A percentile compares a stretch with the other conserved stretches of the same genome.
Evolutionary conservation across 2,113 vertebrate genomes (phyloP).

Genomic region (Proterorhinus semilunaris): DNA sequence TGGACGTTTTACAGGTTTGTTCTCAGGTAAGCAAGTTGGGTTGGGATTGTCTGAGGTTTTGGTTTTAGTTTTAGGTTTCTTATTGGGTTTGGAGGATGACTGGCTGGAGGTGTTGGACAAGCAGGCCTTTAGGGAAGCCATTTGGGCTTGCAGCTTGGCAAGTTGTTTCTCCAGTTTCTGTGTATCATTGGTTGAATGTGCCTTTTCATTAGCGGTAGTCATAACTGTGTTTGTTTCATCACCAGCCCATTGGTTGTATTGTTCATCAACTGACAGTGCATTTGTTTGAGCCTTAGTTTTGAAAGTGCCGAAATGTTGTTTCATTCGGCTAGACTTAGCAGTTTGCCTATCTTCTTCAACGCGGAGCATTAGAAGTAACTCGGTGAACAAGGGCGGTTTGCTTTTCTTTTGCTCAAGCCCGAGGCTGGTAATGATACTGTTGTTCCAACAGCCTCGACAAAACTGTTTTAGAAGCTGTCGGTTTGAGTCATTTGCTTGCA

Average conservation of each 20-base stretch:
- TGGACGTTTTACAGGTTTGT: constrained; percentile 6
- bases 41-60: not conserved
- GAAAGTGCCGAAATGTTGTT: not conserved
- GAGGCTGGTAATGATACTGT: not conserved
- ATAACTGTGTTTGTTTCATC: not conserved
- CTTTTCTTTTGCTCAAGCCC: not conserved
- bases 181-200: not conserved
- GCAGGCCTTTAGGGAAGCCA: not conserved
- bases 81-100: not conserved
- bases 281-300: not conserved
- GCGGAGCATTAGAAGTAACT: not conserved
- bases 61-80: not conserved
- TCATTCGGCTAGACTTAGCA: not conserved
- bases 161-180: not conserved
- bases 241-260: not conserved
- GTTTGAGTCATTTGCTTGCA: not conserved
- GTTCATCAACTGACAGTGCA: not conserved
- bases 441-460: not conserved
- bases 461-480: constrained; percentile 5
- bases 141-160: not conserved
- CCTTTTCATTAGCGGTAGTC: not conserved
- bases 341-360: not conserved
- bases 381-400: not conserved
- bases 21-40: not conserved
- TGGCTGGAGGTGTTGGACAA: not conserved